Evolutionary conservation across 2,888 invertebrate species (phyloP).

Genomic region (Cryptocheilus praepositus): DNA sequence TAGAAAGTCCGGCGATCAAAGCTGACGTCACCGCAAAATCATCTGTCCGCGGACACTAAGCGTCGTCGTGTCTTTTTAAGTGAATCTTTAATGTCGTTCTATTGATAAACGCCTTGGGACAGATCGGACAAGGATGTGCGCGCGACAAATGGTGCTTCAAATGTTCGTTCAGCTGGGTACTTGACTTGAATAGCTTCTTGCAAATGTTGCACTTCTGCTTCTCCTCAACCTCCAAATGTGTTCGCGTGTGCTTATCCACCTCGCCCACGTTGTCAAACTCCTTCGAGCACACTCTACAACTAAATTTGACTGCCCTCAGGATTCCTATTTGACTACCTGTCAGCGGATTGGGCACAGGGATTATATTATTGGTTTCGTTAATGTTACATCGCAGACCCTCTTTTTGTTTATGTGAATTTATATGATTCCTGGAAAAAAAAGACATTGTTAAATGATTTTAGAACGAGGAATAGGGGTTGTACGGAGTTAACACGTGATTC

Average conservation of each 20-base stretch:
- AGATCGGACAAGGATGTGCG: slow-evolving; percentile 59
- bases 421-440: slow-evolving; percentile 50
- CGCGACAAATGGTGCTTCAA: slow-evolving; percentile 59
- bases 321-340: slow-evolving; percentile 53
- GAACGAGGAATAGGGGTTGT: no score
- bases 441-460: neutral
- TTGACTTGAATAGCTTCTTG: slow-evolving; percentile 53
- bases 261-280: slow-evolving; percentile 62
- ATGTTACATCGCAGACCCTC: slow-evolving; percentile 47
- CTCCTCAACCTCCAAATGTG: slow-evolving; percentile 55
- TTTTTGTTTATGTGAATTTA: slow-evolving; percentile 50
- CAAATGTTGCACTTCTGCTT: slow-evolving; percentile 61
- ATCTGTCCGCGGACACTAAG: slow-evolving; percentile 2
- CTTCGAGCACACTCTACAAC: slow-evolving; percentile 63
- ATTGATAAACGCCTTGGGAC: slow-evolving; percentile 65
- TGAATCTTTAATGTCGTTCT: slow-evolving; percentile 60
- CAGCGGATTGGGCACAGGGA: slow-evolving; percentile 49
- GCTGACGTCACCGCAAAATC: no score
- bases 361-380: slow-evolving; percentile 42
- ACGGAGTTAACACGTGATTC: no score
- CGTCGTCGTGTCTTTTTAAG: slow-evolving; percentile 56
- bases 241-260: slow-evolving; percentile 64
- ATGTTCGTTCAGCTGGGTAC: slow-evolving; percentile 53
- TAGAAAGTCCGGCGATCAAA: no score
- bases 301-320: slow-evolving; percentile 58